phyloP scores from a whole-genome alignment of 2,888 invertebrate genomes.

The Bombylius major region DNA sequence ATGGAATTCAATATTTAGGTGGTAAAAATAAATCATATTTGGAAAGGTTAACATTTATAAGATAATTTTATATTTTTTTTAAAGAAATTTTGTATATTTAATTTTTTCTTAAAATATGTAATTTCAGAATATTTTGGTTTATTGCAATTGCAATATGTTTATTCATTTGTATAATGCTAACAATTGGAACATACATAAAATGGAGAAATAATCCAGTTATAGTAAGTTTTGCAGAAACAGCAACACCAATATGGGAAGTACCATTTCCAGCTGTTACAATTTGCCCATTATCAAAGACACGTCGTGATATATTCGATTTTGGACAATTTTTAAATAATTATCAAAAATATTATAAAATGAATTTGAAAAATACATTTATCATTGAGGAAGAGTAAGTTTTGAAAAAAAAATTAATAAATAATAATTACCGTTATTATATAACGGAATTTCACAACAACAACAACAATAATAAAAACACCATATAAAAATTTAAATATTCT shows the following conservation, averaged over 20 bases:
- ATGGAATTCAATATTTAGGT: constrained; percentile 43
- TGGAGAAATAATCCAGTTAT: constrained; percentile 52
- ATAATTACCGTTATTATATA: not conserved
- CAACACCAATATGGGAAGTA: constrained; percentile 39
- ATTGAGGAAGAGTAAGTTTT: not conserved
- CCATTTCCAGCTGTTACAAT: constrained; percentile 47
- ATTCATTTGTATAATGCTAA: constrained; percentile 41
- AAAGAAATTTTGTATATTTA: not conserved
- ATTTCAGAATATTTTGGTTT: constrained; percentile 44
- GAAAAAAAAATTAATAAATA: not conserved
- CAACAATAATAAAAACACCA: no score
- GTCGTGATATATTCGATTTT: constrained; percentile 43
- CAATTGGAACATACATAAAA: constrained; percentile 46
- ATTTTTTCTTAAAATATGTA: not conserved
- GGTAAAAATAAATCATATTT: constrained; percentile 22
- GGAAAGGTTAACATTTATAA: not conserved
- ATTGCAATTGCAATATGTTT: constrained; percentile 42
- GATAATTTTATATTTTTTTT: not conserved
- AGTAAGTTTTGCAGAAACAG: constrained; percentile 52
- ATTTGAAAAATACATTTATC: not conserved
- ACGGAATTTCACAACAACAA: no score
- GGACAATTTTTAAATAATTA: not conserved
- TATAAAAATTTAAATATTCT: no score
- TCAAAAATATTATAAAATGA: not conserved
- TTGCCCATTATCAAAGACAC: constrained; percentile 49